Percentiles rank a stretch among this genome's conserved stretches.
Conservation (phyloP, 2,888 invertebrate genomes). For the Apoda limacodes region DNA sequence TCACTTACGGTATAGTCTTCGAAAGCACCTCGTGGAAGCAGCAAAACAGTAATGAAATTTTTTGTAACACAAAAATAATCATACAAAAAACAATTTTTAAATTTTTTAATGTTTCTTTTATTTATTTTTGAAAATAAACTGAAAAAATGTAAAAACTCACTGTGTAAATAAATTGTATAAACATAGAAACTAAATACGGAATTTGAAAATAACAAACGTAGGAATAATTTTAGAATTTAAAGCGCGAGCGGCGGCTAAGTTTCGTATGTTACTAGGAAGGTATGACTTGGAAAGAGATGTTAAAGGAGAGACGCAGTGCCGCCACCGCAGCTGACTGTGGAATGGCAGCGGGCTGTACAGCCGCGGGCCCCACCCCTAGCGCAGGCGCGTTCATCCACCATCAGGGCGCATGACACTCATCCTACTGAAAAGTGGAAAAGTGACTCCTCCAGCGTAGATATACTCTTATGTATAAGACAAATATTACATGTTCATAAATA, state of each 20-base stretch:
- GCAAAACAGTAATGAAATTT: too few relatives aligned
- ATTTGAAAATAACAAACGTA: conserved; percentile 40
- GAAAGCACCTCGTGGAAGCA: conserved; percentile 15
- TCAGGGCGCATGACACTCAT: conserved; percentile 62
- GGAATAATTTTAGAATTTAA: conserved; percentile 29
- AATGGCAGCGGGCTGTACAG: conserved; percentile 57
- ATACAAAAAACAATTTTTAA: conserved; percentile 38
- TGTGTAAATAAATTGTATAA: conserved; percentile 37
- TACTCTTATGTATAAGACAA: conserved; percentile 66
- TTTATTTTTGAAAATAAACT: conserved; percentile 26
- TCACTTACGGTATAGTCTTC: conserved; percentile 25
- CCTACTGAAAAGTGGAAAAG: conserved; percentile 67
- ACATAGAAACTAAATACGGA: conserved; percentile 30
- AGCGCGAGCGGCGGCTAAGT: conserved; percentile 57
- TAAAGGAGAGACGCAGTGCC: conserved; percentile 40
- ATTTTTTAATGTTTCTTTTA: conserved; percentile 20
- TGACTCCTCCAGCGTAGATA: conserved; percentile 67
- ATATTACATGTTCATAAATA: conserved; percentile 58
- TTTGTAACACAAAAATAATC: conserved; percentile 47
- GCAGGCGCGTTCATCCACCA: conserved; percentile 40
- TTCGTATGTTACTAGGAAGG: conserved; percentile 31
- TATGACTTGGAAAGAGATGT: conserved; percentile 31
- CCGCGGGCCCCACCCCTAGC: conserved; percentile 61
- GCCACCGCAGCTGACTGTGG: conserved; percentile 60
- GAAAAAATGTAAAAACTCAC: conserved; percentile 39